Conservation (phyloP, 1,140 invertebrate species). For the Plectus sambesii region DNA sequence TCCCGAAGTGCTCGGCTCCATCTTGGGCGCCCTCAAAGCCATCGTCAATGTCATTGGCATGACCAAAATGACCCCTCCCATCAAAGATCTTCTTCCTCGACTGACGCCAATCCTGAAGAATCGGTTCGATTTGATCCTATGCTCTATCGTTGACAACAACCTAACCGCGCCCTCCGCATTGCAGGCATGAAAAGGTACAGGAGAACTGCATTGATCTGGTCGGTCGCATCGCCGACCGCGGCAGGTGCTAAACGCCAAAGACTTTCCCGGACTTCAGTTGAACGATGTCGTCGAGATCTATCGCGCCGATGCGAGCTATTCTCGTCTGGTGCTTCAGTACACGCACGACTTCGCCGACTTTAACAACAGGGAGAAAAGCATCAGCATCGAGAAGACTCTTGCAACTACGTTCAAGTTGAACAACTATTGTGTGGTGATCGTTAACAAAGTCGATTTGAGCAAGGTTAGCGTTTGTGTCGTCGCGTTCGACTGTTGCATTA, state of each 20-base stretch:
- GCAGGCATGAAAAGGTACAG: conserved; percentile 70
- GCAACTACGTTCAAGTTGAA: too few species aligned
- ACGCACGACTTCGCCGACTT: too few species aligned
- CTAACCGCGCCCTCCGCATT: too few species aligned
- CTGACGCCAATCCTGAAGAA: conserved; percentile 92
- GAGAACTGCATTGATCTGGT: conserved; percentile 99
- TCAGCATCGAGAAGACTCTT: too few species aligned
- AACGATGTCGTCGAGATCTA: too few species aligned
- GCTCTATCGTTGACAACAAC: too few species aligned
- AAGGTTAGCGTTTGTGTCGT: conserved; percentile 1
- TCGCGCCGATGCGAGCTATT: too few species aligned
- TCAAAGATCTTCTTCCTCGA: conserved; percentile 91
- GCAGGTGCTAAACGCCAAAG: too few species aligned
- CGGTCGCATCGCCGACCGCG: conserved; percentile 92
- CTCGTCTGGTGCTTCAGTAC: too few species aligned
- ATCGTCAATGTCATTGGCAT: conserved; percentile 99
- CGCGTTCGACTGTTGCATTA: neutral
- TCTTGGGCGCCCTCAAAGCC: conserved; percentile 89
- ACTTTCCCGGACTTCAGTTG: too few species aligned
- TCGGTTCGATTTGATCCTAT: conserved; percentile 41
- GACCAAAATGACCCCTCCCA: conserved; percentile 99
- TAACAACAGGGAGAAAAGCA: too few species aligned
- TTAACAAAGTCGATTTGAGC: conserved; percentile 2
- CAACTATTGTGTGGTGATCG: too few species aligned
- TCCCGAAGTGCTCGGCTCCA: conserved; percentile 95